These are phyloP conservation scores for Carposina sasakii DNA, from an alignment of 1,140 invertebrate species.

Conservation along the genomic window DNA sequence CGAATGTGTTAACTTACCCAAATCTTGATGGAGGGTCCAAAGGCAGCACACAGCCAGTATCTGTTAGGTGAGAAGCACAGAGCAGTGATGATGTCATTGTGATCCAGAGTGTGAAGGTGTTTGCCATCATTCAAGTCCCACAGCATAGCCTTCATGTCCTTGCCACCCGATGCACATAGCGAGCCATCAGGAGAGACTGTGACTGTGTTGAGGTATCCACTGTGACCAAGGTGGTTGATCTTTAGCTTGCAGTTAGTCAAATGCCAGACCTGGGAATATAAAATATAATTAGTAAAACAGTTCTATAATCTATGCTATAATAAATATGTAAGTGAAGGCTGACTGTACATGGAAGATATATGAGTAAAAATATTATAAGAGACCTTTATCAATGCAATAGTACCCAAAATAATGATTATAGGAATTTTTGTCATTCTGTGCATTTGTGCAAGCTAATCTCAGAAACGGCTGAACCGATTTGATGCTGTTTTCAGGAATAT, in stretches of 20 bases:
- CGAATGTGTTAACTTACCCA: conserved; percentile 87
- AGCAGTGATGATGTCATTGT: conserved; percentile 98
- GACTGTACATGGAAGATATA: too few relatives aligned
- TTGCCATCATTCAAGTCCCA: conserved; percentile 99
- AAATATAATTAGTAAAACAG: neutral
- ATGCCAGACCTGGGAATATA: conserved; percentile 92
- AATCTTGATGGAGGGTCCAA: conserved; percentile 98
- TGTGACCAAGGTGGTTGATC: conserved; percentile 98
- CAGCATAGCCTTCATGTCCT: conserved; percentile 99
- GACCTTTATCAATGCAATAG: too few relatives aligned
- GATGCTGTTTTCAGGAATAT: too few relatives aligned
- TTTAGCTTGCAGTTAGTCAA: conserved; percentile 99
- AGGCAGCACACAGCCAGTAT: conserved; percentile 99
- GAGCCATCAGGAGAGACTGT: conserved; percentile 99
- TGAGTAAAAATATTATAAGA: too few relatives aligned
- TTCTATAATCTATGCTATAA: neutral
- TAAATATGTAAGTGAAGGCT: too few relatives aligned
- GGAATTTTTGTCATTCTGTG: too few relatives aligned
- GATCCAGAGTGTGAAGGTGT: conserved; percentile 98
- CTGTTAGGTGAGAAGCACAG: conserved; percentile 99
- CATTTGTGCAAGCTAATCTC: too few relatives aligned
- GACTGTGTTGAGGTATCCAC: conserved; percentile 98
- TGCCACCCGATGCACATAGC: conserved; percentile 98
- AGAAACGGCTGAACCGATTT: too few relatives aligned
- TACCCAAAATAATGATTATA: too few relatives aligned